Base-by-base conservation (phyloP, 2,797 vertebrate species). In the Artibeus lituratus region DNA sequence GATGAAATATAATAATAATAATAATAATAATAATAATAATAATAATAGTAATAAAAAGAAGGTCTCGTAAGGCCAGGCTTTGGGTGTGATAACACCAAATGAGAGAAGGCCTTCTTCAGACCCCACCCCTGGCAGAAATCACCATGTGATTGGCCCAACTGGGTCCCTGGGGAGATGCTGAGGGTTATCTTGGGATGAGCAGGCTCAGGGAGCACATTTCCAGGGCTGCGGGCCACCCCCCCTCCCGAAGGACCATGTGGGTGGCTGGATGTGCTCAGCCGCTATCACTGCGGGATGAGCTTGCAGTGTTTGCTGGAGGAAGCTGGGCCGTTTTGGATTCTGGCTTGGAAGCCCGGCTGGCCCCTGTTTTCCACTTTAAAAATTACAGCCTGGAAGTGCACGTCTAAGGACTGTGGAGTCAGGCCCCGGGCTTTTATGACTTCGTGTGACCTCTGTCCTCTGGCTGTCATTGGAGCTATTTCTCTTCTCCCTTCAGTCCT, bases 391-490 rank as follows among this genome's bases (percentile, higher is more conserved):
- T 49, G 62, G 29, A 91, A 26, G 16, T 22, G 0, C 18, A 44
- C 2, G 81, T 49, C 84, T 14, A 39, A 92, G 59, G 55, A 24
- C 39, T 26, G 5, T 53, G 53, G 47, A 26, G 59, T 26, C 26
- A 57, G 77, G 73, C 73, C 42, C 22, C 0, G 14, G 4, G 53
- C 51, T 91, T 91, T 73, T 19, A 29, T 15, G 57, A 70, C 59
- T 92, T 44, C 7, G 1, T 15, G 47, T 73, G 74, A 93, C 84
- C 94, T 94, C 81, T 92, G 85, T 37, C 91, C 77, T 83, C 76
- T 53, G 77, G 80, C 53, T 87, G 57, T 69, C 72, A 47, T 65
- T 69, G 69, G 72, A 88, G 26, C n/a, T 83, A 57, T 82, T 94
- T 95, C 83, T 49, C 59, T 83, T 90, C 44, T 90, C 57, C 29